phyloP scores from a whole-genome alignment of 2,797 vertebrate genomes.

The Sternarchorhynchus goeldii region DNA sequence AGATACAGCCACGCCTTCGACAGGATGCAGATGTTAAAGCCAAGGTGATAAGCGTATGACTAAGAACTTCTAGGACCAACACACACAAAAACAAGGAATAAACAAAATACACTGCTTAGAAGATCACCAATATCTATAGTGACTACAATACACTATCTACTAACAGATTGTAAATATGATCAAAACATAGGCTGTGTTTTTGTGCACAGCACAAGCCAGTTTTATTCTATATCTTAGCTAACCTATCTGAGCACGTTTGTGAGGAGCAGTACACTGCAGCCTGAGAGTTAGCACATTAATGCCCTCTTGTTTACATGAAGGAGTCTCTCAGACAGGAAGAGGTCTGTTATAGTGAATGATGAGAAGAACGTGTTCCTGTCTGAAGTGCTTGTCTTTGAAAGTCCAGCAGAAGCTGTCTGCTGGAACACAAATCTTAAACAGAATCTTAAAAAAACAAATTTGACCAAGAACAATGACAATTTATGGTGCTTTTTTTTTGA shows the following conservation, averaged over 20 bases:
- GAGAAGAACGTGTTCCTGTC: slow-evolving; percentile 28
- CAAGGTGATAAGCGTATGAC: neutral
- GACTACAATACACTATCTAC: too few species aligned
- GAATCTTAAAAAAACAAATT: too few species aligned
- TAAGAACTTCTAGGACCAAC: neutral
- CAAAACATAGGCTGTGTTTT: too few species aligned
- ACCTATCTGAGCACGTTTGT: slow-evolving; percentile 1
- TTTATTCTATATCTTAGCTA: too few species aligned
- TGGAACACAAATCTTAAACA: neutral
- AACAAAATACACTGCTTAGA: neutral
- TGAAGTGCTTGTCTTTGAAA: slow-evolving; percentile 7
- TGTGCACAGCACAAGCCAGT: too few species aligned
- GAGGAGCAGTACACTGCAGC: neutral
- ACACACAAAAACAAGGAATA: too few species aligned
- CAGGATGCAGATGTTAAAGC: slow-evolving; percentile 10
- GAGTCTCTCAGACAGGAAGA: slow-evolving; percentile 51
- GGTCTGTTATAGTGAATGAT: slow-evolving; percentile 53
- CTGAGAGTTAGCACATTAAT: slow-evolving; percentile 12
- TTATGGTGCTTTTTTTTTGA: neutral
- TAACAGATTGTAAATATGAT: too few species aligned
- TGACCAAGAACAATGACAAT: neutral
- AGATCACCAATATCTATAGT: neutral
- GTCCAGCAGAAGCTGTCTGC: neutral
- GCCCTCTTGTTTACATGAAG: slow-evolving; percentile 46
- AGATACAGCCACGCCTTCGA: neutral